phyloP scores from a whole-genome alignment of 2,797 vertebrate species.

The Sardinella longiceps region DNA sequence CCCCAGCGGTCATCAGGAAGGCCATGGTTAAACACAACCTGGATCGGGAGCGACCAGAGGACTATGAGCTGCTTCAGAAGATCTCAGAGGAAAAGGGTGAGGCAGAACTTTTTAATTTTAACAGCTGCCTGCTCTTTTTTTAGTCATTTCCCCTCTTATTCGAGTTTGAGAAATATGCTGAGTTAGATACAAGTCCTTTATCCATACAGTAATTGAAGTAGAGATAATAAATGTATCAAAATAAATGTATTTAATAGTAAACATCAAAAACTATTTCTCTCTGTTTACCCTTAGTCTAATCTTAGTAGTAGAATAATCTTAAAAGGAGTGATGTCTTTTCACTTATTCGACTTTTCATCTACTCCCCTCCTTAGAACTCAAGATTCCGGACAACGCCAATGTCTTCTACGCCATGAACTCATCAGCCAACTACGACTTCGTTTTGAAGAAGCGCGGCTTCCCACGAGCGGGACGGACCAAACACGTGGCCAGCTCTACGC shows the following conservation, averaged over 20 bases:
- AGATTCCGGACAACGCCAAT: conserved; percentile 86
- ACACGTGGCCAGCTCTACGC: conserved; percentile 84
- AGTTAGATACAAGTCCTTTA: no score
- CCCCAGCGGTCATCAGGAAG: conserved; percentile 83
- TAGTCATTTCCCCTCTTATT: no score
- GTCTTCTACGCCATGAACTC: conserved; percentile 93
- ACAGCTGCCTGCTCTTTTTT: neutral
- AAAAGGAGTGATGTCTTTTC: neutral
- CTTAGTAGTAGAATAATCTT: no score
- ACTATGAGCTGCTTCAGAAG: conserved; percentile 85
- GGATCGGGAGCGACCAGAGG: conserved; percentile 80
- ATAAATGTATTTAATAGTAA: no score
- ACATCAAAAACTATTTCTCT: neutral
- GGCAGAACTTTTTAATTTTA: neutral
- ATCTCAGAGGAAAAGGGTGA: conserved; percentile 84
- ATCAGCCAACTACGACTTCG: conserved; percentile 84
- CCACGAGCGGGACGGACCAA: conserved; percentile 78
- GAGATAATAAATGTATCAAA: no score
- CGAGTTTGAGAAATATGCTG: no score
- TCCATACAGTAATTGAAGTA: no score
- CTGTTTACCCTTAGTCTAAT: neutral
- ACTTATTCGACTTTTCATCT: neutral
- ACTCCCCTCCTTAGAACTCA: conserved; percentile 72
- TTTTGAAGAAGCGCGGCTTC: conserved; percentile 84
- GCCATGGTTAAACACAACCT: conserved; percentile 89